Base-by-base conservation (phyloP, 2,888 invertebrate species). In the Euclidia mi region DNA sequence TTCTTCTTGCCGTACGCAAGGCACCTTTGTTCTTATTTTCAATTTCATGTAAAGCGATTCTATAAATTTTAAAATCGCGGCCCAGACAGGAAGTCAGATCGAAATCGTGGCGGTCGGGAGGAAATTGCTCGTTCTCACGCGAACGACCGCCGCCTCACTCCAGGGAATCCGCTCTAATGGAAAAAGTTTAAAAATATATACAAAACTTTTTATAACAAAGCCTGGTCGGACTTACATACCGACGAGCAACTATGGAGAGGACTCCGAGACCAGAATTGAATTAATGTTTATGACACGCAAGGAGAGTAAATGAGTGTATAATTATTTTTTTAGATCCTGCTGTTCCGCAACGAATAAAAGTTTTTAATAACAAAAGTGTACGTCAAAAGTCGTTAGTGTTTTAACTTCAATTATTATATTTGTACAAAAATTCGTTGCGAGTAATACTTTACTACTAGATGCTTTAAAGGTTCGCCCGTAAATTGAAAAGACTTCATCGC, bases 51-150 rank as follows among this genome's bases (percentile, higher is more conserved):
- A 83, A 88, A 89, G 85, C 85, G 79, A 85, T 91, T 91, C 90
- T 90, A 92, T 92, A 92, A 92, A 92, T 92, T 92, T 92, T 92
- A 91, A 94, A 94, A 92, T 92, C 91, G 90, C 89, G 87, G 88
- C 82, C 84, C 91, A 90, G 91, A 88, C 92, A 87, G 93, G 93
- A 93, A 94, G 92, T 88, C 90, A 90, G 93, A 93, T 94, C 91
- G 91, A 90, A 93, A 93, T 94, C 93, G 90, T 83, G 88, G 90
- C 91, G 85, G 90, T 85, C 84, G 84, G 80, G 87, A 87, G 93
- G 93, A 93, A 93, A 93, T 93, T 93, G 92, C 92, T 94, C 93
- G 92, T 92, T 92, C 93, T 92, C 93, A 93, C 93, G 93, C 93
- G 89, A 92, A 82, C 89, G 86, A 82, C 84, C 87, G 82, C 81